Conservation (phyloP, 2,888 invertebrate species). For the Tromatobia lineatoria region DNA sequence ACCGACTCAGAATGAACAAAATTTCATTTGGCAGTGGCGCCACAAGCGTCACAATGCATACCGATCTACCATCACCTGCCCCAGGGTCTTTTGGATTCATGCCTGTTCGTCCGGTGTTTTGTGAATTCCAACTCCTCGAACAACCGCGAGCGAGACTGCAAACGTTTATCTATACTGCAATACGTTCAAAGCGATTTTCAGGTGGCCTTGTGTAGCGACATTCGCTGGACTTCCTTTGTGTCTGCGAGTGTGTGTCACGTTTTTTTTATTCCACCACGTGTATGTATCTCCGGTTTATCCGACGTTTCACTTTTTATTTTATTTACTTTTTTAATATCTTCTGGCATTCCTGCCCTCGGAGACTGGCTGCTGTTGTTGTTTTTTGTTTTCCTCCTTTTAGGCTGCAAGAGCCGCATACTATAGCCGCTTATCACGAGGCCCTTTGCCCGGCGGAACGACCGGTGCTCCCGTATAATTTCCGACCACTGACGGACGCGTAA, state of each 20-base stretch:
- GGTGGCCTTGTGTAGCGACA: background rate
- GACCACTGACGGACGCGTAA: conserved; percentile 70
- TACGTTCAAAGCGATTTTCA: conserved; percentile 47
- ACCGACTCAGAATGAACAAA: conserved; percentile 73
- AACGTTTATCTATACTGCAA: conserved; percentile 58
- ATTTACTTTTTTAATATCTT: conserved; percentile 18
- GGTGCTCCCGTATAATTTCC: conserved; percentile 69
- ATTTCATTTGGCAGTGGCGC: conserved; percentile 81
- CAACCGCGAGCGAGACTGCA: conserved; percentile 34
- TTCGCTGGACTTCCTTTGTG: background rate
- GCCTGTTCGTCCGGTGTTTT: conserved; percentile 40
- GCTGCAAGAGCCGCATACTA: conserved; percentile 59
- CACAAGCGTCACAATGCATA: conserved; percentile 27
- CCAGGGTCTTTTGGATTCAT: conserved; percentile 61
- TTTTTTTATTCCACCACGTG: background rate
- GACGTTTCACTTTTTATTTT: conserved; percentile 33
- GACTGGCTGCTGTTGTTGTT: conserved; percentile 34
- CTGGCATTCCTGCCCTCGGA: conserved; percentile 18
- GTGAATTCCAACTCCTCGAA: background rate
- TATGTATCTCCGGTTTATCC: conserved; percentile 44
- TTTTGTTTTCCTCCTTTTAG: conserved; percentile 51
- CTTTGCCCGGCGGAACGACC: conserved; percentile 68
- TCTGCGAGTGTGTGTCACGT: background rate
- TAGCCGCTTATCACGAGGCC: conserved; percentile 70
- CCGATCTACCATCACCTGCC: conserved; percentile 48